Percentiles rank a stretch among this genome's conserved stretches.
Conservation (phyloP, 2,113 vertebrate genomes). For the Junco hyemalis region DNA sequence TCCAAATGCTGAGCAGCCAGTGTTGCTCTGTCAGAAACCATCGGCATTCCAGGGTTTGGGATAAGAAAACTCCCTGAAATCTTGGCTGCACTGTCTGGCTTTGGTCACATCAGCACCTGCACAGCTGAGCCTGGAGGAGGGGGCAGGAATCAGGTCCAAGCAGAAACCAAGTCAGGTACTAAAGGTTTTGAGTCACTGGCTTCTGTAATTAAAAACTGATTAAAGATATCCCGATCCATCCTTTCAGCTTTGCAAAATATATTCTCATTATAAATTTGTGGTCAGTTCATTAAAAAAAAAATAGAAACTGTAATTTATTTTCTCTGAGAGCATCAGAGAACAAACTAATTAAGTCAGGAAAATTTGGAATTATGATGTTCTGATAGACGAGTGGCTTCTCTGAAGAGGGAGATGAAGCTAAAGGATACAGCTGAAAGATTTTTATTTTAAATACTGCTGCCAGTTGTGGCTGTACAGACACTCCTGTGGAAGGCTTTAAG, state of each 20-base stretch:
- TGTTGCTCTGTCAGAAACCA: background rate
- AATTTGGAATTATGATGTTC: slow-evolving; percentile 17
- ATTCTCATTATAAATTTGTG: slow-evolving; percentile 36
- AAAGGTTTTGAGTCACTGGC: slow-evolving; percentile 21
- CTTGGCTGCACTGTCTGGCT: background rate
- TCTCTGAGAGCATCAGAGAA: background rate
- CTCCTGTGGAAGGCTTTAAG: background rate
- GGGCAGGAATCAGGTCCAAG: background rate
- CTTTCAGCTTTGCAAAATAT: slow-evolving; percentile 19
- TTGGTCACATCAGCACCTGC: background rate
- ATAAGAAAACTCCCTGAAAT: background rate
- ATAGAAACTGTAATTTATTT: slow-evolving; percentile 25
- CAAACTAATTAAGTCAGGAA: slow-evolving; percentile 41
- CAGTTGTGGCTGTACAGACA: background rate
- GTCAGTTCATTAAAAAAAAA: slow-evolving; percentile 19
- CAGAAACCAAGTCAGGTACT: background rate
- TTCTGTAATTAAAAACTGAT: slow-evolving; percentile 56
- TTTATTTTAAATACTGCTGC: background rate
- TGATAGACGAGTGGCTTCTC: background rate
- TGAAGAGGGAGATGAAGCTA: background rate
- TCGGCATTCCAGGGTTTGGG: background rate
- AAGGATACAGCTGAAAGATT: background rate
- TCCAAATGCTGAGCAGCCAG: background rate
- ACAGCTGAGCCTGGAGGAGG: background rate
- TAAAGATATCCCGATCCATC: background rate